Percentiles rank a stretch among this genome's conserved stretches.
These are phyloP conservation scores for Brotula barbata DNA, from an alignment of 2,797 vertebrate species.

Conservation along the genomic window DNA sequence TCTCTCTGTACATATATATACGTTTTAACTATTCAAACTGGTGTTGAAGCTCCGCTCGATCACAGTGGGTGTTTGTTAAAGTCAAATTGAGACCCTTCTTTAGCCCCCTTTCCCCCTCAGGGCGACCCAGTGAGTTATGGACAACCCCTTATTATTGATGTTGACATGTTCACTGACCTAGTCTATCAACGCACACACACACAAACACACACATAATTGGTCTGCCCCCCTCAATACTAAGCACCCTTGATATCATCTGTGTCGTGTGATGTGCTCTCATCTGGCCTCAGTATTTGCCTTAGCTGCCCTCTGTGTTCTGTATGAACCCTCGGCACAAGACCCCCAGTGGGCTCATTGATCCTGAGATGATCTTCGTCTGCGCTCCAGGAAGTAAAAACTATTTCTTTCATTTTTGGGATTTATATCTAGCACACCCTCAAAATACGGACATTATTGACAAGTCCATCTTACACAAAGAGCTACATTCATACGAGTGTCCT, in stretches of 20 bases:
- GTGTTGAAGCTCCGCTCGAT: constrained; percentile 32
- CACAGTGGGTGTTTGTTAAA: constrained; percentile 49
- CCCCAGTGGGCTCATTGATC: constrained; percentile 58
- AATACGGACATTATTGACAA: constrained; percentile 19
- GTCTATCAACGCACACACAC: constrained; percentile 53
- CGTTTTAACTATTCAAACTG: too few relatives aligned
- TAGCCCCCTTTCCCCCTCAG: constrained; percentile 28
- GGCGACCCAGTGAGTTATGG: constrained; percentile 56
- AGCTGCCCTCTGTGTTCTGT: constrained; percentile 45
- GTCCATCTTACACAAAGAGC: constrained; percentile 24
- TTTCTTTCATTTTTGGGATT: constrained; percentile 23
- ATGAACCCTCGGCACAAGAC: constrained; percentile 44
- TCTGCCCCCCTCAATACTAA: constrained; percentile 42
- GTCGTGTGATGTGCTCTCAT: constrained; percentile 58
- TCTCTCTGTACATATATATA: constrained; percentile 38
- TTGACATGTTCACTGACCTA: constrained; percentile 77
- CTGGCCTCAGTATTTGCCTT: constrained; percentile 39
- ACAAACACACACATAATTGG: constrained; percentile 41
- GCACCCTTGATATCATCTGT: constrained; percentile 58
- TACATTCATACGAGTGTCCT: constrained; percentile 12
- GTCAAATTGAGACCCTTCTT: constrained; percentile 36
- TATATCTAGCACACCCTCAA: constrained; percentile 9
- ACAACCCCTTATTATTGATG: constrained; percentile 65
- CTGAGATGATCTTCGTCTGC: constrained; percentile 51
- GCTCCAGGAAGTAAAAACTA: constrained; percentile 27